A percentile compares a stretch with the other conserved stretches of the same genome.
Conservation (phyloP, 2,888 invertebrate species). For the Ectobius pallidus region DNA sequence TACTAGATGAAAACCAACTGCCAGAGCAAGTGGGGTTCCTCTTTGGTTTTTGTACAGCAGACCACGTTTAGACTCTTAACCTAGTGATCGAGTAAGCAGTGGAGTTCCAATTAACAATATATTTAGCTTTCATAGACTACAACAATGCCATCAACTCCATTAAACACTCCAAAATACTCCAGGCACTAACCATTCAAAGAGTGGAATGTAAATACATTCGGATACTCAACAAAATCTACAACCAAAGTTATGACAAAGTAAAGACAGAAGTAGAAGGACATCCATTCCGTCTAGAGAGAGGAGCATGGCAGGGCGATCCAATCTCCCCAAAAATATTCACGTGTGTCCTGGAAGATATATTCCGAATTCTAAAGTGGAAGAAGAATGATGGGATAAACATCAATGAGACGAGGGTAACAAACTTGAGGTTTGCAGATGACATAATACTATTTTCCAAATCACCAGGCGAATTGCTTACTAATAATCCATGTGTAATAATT, state of each 20-base stretch:
- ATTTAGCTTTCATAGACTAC: neutral
- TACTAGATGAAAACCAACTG: neutral
- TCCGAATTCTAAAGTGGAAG: neutral
- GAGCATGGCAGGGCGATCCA: neutral
- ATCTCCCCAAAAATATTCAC: neutral
- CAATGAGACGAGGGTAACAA: neutral
- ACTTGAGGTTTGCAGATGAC: neutral
- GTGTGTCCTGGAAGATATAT: no score
- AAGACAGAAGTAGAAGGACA: neutral
- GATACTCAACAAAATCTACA: neutral
- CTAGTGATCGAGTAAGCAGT: neutral
- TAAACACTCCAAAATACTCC: neutral
- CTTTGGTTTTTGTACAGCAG: neutral
- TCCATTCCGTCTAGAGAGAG: neutral
- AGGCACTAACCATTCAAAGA: neutral
- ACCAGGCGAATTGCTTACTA: no score
- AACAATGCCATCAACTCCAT: neutral
- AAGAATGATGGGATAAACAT: neutral
- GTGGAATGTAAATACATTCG: neutral
- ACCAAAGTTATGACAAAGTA: neutral
- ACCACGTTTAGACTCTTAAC: neutral
- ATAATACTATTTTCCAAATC: no score
- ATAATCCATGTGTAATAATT: no score
- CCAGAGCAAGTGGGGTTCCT: neutral
- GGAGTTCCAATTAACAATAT: no score